Evolutionary conservation across 2,797 vertebrate genomes (phyloP), one percentile per base, ranked within the genome.

Genomic region (Chrysocyon brachyurus): DNA sequence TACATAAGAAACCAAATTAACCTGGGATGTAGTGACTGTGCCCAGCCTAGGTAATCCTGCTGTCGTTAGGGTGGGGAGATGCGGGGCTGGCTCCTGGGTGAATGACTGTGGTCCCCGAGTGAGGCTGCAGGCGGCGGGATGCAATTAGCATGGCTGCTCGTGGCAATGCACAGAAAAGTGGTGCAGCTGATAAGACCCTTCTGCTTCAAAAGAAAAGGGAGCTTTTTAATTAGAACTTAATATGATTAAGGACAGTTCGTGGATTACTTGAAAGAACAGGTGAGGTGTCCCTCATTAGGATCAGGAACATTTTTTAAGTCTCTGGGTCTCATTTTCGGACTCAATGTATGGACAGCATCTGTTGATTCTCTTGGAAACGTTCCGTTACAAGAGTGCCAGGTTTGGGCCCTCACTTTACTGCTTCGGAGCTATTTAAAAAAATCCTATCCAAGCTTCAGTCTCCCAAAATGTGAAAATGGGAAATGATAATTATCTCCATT

Each of bases 1-100:
- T 95, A 88, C 86, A 33, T 64, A 56, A 90, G 81, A 92, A 94
- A 85, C 61, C 90, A 92, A 59, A 92, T 96, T 95, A 96, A 70
- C 81, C 79, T 49, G 78, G 49, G 31, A 72, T 33, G 54, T 31
- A 54, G 49, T 7, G 61, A 21, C n/a, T 5, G 52, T 1, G 73
- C 31, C 75, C 64, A 31, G 77, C 57, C n/a, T 16, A 16, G 10
- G 61, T 2, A 16, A 33, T 12, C 36, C 31, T 9, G 31, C 92
- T 46, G 61, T 9, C 19, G 17, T 68, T 21, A 40, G 46, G 2
- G 46, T 52, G 31, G n/a, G 46, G 79, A 81, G 14, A 14, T 0
- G 3, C 1, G 28, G 49, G 3, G 2, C 36, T 0, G 3, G n/a
- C 66, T 28, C 59, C 56, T 12, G 19, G 31, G 0, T 54, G 92